phyloP scores from a whole-genome alignment of 2,797 vertebrate species.

The Esox lucius region DNA sequence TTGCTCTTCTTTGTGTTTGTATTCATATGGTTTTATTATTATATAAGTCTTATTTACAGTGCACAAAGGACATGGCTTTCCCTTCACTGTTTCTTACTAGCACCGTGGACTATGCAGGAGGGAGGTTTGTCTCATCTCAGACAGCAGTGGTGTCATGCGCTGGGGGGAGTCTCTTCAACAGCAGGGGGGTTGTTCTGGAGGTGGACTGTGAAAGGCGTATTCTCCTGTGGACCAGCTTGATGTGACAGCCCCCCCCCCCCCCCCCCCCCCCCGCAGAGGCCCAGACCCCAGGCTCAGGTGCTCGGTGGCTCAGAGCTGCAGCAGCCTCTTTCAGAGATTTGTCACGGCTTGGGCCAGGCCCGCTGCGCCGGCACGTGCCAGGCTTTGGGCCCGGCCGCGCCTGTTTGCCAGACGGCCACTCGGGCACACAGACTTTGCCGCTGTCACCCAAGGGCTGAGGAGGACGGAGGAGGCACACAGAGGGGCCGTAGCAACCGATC shows the following conservation, averaged over 20 bases:
- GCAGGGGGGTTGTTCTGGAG: slow-evolving; percentile 7
- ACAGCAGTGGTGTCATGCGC: slow-evolving; percentile 30
- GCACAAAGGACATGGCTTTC: neutral
- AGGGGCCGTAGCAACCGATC: slow-evolving; percentile 65
- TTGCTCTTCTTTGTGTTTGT: neutral
- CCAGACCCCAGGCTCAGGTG: slow-evolving; percentile 83
- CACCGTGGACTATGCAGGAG: neutral
- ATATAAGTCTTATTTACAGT: neutral
- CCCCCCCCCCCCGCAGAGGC: slow-evolving; percentile 35
- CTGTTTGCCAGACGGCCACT: slow-evolving; percentile 84
- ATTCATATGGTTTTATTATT: neutral
- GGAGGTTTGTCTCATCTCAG: slow-evolving; percentile 19
- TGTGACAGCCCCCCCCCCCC: slow-evolving; percentile 55
- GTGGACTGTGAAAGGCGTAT: slow-evolving; percentile 21
- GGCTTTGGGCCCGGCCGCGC: slow-evolving; percentile 72
- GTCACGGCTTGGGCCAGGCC: slow-evolving; percentile 79
- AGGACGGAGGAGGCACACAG: slow-evolving; percentile 52
- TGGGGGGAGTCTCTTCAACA: slow-evolving; percentile 14
- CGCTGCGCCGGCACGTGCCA: slow-evolving; percentile 87
- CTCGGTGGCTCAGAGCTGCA: slow-evolving; percentile 68
- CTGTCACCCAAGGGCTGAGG: slow-evolving; percentile 69
- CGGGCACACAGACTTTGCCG: slow-evolving; percentile 79
- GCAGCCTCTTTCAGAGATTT: slow-evolving; percentile 85
- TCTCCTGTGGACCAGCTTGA: slow-evolving; percentile 61
- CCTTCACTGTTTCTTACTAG: neutral